Percentiles rank a stretch among this genome's conserved stretches.
These are phyloP conservation scores for Leucosticte australis DNA, from an alignment of 2,113 vertebrate species.

Conservation along the genomic window DNA sequence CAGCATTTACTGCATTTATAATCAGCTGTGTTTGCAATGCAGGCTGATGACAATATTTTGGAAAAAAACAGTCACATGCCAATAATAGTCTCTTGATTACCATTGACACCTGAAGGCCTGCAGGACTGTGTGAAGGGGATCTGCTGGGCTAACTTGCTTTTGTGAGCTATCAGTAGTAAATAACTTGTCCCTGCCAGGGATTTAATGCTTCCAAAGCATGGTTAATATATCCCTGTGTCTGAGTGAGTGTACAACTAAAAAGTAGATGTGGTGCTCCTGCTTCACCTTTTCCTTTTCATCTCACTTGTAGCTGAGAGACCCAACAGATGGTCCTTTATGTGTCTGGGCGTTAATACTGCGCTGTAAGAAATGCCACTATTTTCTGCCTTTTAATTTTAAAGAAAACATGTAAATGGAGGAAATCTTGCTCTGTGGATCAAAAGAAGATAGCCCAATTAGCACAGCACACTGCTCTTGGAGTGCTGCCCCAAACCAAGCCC, in stretches of 20 bases:
- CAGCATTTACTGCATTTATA: neutral
- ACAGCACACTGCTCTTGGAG: rapidly evolving
- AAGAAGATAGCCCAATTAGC: neutral
- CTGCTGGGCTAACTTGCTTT: conserved; percentile 14
- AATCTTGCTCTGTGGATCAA: neutral
- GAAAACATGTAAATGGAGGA: neutral
- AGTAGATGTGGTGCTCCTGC: neutral
- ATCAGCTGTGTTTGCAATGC: neutral
- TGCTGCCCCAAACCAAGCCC: neutral
- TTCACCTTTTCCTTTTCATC: neutral
- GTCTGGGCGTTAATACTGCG: neutral
- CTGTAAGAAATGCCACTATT: neutral
- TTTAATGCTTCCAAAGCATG: neutral
- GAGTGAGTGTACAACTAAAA: neutral
- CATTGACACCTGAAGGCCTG: neutral
- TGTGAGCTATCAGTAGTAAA: neutral
- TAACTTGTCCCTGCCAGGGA: conserved; percentile 23
- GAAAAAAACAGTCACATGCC: neutral
- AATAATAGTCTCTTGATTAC: neutral
- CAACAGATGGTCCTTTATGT: neutral
- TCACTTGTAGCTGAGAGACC: neutral
- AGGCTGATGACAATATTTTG: neutral
- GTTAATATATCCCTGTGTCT: neutral
- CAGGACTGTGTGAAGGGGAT: neutral
- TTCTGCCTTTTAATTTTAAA: neutral